Evolutionary conservation across 1,140 invertebrate species (phyloP).

Genomic region (Zaprionus taronus): DNA sequence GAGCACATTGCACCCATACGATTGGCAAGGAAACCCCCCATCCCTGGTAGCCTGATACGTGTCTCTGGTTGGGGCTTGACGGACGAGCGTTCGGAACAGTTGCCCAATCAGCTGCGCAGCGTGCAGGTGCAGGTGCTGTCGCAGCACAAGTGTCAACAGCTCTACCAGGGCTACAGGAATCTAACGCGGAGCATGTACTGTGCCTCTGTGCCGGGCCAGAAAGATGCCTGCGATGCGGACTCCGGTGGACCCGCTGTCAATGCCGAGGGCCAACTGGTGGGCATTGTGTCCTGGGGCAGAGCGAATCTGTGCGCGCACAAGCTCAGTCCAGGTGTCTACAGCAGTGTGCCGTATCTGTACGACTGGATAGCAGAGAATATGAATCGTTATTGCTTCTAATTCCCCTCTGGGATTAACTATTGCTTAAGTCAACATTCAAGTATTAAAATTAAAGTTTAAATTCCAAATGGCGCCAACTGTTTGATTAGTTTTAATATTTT

Average conservation of each 20-base stretch:
- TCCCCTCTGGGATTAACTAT: not conserved
- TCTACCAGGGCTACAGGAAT: constrained; percentile 59
- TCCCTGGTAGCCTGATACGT: constrained; percentile 37
- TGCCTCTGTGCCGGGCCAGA: constrained; percentile 84
- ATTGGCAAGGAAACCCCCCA: constrained; percentile 44
- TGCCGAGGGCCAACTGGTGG: constrained; percentile 85
- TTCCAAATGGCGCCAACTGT: not conserved
- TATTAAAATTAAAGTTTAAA: constrained; percentile 28
- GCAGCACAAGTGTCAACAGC: constrained; percentile 39
- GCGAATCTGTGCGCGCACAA: constrained; percentile 86
- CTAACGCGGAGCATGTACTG: constrained; percentile 85
- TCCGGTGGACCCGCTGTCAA: constrained; percentile 88
- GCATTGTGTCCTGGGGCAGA: constrained; percentile 90
- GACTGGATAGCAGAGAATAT: constrained; percentile 76
- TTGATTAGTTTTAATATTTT: not conserved
- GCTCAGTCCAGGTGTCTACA: constrained; percentile 87
- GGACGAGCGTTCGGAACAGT: constrained; percentile 23
- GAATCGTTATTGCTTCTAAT: constrained; percentile 48
- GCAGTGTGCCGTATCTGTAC: constrained; percentile 84
- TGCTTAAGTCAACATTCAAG: constrained; percentile 14
- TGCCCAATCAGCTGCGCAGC: constrained; percentile 73
- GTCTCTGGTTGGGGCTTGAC: constrained; percentile 75
- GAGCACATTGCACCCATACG: constrained; percentile 48
- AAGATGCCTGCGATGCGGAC: constrained; percentile 88
- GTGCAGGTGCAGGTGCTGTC: constrained; percentile 60